Conservation (phyloP, 2,888 invertebrate species). For the Trichacis sp. region DNA sequence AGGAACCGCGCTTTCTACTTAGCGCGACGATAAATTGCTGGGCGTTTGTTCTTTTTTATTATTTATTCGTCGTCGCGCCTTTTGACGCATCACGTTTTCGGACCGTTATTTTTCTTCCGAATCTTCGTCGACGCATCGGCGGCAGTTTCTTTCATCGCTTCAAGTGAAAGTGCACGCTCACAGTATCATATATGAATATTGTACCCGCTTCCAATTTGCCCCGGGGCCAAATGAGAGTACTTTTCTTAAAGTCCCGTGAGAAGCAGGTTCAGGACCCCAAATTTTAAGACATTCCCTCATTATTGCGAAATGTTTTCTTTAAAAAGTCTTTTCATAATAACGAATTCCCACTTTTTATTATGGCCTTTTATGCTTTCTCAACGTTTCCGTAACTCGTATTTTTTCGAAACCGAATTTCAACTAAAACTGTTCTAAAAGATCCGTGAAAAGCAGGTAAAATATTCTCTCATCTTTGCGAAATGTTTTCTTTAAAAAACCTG, state of each 20-base stretch:
- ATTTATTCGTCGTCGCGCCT: conserved; percentile 28
- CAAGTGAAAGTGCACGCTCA: conserved; percentile 50
- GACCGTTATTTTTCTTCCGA: conserved; percentile 36
- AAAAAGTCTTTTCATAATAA: too few relatives aligned
- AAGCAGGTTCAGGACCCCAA: neutral
- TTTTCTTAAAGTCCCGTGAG: neutral
- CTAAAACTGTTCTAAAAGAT: too few relatives aligned
- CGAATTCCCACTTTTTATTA: too few relatives aligned
- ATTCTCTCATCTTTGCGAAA: too few relatives aligned
- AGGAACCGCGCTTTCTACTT: neutral
- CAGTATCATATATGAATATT: conserved; percentile 27
- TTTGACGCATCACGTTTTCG: conserved; percentile 9
- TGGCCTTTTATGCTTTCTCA: too few relatives aligned
- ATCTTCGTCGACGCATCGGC: conserved; percentile 27
- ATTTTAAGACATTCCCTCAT: too few relatives aligned
- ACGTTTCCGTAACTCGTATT: too few relatives aligned
- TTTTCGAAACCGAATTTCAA: too few relatives aligned
- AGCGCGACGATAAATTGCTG: neutral
- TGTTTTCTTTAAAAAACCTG: too few relatives aligned
- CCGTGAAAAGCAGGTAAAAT: too few relatives aligned
- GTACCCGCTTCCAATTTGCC: conserved; percentile 28
- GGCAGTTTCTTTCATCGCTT: conserved; percentile 47
- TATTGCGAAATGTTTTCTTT: too few relatives aligned
- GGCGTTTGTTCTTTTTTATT: neutral
- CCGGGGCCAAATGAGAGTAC: conserved; percentile 10